Conservation (phyloP, 2,888 invertebrate genomes). For the Acleris cristana region DNA sequence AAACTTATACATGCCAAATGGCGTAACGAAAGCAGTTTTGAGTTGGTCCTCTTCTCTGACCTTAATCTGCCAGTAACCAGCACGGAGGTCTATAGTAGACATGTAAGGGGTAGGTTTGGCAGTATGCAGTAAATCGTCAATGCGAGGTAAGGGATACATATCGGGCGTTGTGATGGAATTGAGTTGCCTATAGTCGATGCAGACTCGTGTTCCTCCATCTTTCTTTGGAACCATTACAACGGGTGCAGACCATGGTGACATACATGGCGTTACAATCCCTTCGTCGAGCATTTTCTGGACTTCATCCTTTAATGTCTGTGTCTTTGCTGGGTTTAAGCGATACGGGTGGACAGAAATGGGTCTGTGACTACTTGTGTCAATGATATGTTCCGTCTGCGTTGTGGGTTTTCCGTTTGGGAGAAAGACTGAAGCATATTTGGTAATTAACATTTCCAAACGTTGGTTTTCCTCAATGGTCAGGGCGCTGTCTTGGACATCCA, state of each 20-base stretch:
- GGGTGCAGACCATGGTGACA: background rate
- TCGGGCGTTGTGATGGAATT: background rate
- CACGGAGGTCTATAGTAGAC: too few species aligned
- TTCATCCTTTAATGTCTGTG: background rate
- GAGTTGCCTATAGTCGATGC: too few species aligned
- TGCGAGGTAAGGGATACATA: background rate
- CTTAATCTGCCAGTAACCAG: conserved; percentile 3
- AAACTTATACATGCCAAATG: background rate
- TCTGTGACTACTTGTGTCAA: background rate
- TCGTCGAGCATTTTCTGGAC: background rate
- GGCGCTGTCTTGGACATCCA: background rate
- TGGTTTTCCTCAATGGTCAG: background rate
- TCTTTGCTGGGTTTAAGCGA: background rate
- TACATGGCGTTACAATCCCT: background rate
- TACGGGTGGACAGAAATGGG: background rate
- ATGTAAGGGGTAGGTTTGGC: too few species aligned
- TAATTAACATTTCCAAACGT: background rate
- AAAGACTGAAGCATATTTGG: background rate
- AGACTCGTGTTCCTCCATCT: too few species aligned
- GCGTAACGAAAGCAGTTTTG: conserved; percentile 2
- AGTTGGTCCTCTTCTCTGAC: background rate
- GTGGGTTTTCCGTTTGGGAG: conserved; percentile 1
- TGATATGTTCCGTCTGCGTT: conserved; percentile 1
- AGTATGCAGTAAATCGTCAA: background rate
- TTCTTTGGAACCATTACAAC: background rate